phyloP scores from a whole-genome alignment of 2,113 vertebrate species.

The Capricornis sumatraensis region DNA sequence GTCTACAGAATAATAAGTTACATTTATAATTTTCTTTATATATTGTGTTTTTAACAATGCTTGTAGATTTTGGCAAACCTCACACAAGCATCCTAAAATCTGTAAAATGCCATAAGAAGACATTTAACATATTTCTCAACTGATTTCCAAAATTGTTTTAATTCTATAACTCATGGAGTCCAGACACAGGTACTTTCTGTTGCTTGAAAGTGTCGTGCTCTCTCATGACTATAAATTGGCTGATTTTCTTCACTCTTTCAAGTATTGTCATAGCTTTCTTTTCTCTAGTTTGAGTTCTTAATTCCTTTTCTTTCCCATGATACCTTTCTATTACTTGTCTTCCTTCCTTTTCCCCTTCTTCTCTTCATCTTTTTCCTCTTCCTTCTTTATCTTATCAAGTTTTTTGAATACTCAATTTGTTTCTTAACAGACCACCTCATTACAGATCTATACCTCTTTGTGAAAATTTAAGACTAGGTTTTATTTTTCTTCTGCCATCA shows the following conservation, averaged over 20 bases:
- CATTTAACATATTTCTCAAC: neutral
- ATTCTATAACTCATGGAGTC: fast-evolving
- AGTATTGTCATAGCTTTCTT: fast-evolving
- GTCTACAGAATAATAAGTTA: fast-evolving
- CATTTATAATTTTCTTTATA: neutral
- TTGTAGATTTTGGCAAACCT: neutral
- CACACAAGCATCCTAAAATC: neutral
- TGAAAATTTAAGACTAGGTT: neutral
- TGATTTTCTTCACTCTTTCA: neutral
- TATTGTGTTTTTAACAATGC: neutral
- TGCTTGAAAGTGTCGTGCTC: neutral
- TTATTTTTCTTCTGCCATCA: neutral
- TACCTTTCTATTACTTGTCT: neutral
- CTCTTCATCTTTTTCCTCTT: neutral
- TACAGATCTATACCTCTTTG: neutral
- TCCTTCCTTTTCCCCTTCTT: neutral
- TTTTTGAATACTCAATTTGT: neutral
- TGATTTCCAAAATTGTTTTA: neutral
- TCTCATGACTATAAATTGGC: neutral
- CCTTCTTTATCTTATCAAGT: neutral
- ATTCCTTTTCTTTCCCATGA: fast-evolving
- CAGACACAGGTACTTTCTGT: neutral
- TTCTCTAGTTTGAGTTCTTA: neutral
- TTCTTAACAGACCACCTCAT: neutral
- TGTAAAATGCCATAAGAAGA: neutral